Conservation (phyloP, 2,888 invertebrate species). For the Acrobasis consociella region DNA sequence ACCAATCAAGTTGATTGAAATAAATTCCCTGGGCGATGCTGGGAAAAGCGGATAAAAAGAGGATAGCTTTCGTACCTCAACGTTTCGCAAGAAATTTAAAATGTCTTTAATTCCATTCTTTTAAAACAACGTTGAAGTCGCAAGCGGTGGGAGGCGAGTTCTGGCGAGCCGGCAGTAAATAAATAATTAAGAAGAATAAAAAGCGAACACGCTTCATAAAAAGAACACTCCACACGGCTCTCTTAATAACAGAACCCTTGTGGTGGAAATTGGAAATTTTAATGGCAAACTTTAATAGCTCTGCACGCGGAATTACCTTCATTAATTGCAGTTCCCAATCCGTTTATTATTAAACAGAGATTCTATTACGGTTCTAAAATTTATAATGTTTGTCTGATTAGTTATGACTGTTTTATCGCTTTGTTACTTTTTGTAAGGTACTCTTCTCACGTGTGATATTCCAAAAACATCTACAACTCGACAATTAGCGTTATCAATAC, state of each 20-base stretch:
- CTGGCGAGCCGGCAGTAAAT: slow-evolving; percentile 50
- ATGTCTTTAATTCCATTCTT: slow-evolving; percentile 40
- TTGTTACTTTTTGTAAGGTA: slow-evolving; percentile 37
- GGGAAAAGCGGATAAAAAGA: slow-evolving; percentile 16
- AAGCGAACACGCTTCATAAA: slow-evolving; percentile 49
- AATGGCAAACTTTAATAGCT: slow-evolving; percentile 63
- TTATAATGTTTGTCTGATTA: slow-evolving; percentile 49
- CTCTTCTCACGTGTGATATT: slow-evolving; percentile 33
- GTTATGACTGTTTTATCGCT: slow-evolving; percentile 42
- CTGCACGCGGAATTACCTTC: slow-evolving; percentile 63
- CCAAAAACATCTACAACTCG: slow-evolving; percentile 45
- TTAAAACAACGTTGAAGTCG: slow-evolving; percentile 48
- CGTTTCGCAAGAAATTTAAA: slow-evolving; percentile 37
- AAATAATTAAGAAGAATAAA: slow-evolving; percentile 66
- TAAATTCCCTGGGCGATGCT: slow-evolving; percentile 28
- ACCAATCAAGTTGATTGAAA: slow-evolving; percentile 41
- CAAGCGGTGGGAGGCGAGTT: slow-evolving; percentile 43
- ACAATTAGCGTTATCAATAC: slow-evolving; percentile 73
- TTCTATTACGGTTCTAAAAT: slow-evolving; percentile 48
- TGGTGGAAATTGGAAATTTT: slow-evolving; percentile 66
- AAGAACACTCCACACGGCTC: slow-evolving; percentile 39
- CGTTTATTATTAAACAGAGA: slow-evolving; percentile 55
- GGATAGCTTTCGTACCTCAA: slow-evolving; percentile 24
- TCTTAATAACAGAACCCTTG: slow-evolving; percentile 56
- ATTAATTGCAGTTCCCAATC: slow-evolving; percentile 58